Conservation (phyloP, 2,113 vertebrate genomes). For the Alligator sinensis region DNA sequence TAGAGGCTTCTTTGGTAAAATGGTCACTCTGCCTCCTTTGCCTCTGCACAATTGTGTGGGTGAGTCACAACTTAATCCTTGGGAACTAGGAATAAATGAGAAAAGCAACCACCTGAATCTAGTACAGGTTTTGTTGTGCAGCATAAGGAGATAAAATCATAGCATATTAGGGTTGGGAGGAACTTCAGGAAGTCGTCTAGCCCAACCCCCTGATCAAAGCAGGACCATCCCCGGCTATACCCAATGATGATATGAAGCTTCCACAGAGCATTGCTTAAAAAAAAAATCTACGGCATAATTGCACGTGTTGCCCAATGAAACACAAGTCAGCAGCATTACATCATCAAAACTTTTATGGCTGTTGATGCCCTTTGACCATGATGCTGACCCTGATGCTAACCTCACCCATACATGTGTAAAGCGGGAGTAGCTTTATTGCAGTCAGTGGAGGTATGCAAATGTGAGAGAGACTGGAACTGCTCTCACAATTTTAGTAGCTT, state of each 20-base stretch:
- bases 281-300: neutral
- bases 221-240: too few species aligned
- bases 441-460: neutral
- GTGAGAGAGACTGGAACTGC: conserved; percentile 20
- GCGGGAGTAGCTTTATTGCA: conserved; percentile 5
- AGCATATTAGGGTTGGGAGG: too few species aligned
- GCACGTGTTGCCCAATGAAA: neutral
- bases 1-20: fast-evolving
- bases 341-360: neutral
- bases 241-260: neutral
- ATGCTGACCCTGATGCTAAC: neutral
- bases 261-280: neutral
- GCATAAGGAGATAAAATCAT: too few species aligned
- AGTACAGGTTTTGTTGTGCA: too few species aligned
- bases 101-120: too few species aligned
- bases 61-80: too few species aligned
- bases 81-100: too few species aligned
- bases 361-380: neutral
- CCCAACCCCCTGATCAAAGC: too few species aligned
- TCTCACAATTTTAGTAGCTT: neutral
- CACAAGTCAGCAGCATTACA: neutral
- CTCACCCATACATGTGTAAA: conserved; percentile 19
- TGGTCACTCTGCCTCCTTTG: fast-evolving
- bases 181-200: too few species aligned
- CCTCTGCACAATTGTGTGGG: neutral